Evolutionary conservation across 2,113 vertebrate genomes (phyloP).

Genomic region (Trichechus manatus): DNA sequence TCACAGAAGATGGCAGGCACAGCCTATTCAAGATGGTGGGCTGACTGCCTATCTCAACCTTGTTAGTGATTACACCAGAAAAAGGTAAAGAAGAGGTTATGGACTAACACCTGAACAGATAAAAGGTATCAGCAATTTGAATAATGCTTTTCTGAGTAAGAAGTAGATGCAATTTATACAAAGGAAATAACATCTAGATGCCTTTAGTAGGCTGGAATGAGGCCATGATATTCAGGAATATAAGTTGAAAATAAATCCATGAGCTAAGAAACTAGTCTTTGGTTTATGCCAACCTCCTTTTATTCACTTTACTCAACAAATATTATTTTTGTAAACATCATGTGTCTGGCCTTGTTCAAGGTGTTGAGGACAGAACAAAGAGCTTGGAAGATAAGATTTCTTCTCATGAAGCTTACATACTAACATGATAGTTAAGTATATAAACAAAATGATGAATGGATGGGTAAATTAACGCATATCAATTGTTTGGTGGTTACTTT

Average conservation of each 20-base stretch:
- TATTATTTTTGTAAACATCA: background rate
- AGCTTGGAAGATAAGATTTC: background rate
- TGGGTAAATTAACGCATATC: background rate
- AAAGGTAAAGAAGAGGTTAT: background rate
- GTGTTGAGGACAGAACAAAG: background rate
- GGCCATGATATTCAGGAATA: background rate
- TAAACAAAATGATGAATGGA: background rate
- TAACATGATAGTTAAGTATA: background rate
- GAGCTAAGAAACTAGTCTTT: background rate
- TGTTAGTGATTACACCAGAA: background rate
- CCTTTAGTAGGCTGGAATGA: background rate
- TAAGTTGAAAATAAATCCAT: background rate
- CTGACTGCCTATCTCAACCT: too few species aligned
- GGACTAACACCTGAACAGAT: background rate
- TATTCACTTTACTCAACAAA: background rate
- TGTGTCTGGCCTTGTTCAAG: background rate
- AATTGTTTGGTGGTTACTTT: background rate
- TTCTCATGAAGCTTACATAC: background rate
- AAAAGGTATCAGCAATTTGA: background rate
- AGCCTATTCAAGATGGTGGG: too few species aligned
- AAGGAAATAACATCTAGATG: background rate
- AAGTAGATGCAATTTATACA: background rate
- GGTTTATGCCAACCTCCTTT: background rate
- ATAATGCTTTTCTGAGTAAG: background rate
- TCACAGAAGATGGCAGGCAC: too few species aligned